Evolutionary conservation across 2,113 vertebrate genomes (phyloP), one percentile per base, ranked within the genome.

Genomic region (Leiothrix lutea): DNA sequence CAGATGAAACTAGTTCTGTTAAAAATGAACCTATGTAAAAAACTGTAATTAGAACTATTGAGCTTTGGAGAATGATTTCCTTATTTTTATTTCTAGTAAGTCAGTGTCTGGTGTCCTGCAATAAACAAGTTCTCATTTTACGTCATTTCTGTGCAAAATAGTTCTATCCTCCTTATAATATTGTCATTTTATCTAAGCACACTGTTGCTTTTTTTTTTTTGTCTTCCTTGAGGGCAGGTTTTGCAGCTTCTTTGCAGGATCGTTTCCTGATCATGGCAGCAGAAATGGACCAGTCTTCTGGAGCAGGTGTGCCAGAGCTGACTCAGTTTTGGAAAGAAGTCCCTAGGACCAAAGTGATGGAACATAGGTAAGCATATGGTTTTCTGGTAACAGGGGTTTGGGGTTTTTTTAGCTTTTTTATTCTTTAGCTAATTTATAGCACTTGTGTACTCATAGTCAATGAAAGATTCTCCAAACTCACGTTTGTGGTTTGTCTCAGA

Each of bases 281-380:
- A 38, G 99, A 99, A 98, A 99, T 99, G 99, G 99, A 99, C n/a
- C 95, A 97, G 80, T 70, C 89, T 21, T 83, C 96, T 88, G 98
- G 97, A 62, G 92, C 86, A 7, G 98, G 97, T 47, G 80, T 97
- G 42, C 97, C 98, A 90, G 99, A 99, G 85, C 94, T 99, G 42
- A 67, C 98, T 36, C 99, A 99, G 94, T 99, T 99, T 97, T 99
- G 99, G 99, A 99, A 99, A 88, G 99, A 99, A 95, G 98, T 99
- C 31, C 98, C 98, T 12, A 99, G 98, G 97, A 90, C 78, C 84
- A 99, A 99, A 96, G 91, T 99, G 83, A 98, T 99, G 99, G 99
- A 99, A 48, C 99, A 99, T 51, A 99, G 99, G 99, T 99, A 86
- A 69, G 56, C 22, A 18, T 77, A 15, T 31, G 4, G 12, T 44